Evolutionary conservation across 2,888 invertebrate species (phyloP).

Genomic region (Cryptocephalus primarius): DNA sequence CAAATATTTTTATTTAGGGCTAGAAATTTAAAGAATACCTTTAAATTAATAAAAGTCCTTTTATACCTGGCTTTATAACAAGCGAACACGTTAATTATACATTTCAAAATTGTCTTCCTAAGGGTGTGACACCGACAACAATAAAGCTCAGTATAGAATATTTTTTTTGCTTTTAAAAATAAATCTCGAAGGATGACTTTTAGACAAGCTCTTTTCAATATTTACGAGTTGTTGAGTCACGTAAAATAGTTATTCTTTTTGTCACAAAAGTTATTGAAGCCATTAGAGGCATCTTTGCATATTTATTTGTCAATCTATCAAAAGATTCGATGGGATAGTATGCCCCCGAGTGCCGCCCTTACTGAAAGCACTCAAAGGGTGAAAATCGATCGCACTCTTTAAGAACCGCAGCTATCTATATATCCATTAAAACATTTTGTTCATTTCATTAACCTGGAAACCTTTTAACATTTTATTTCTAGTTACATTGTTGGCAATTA

Average conservation of each 20-base stretch:
- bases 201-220: constrained; percentile 1
- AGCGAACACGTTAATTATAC: too few species aligned
- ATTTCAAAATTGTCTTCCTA: too few species aligned
- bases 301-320: constrained; percentile 32
- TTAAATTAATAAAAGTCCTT: too few species aligned
- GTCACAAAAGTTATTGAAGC: constrained; percentile 15
- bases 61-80: too few species aligned
- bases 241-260: constrained; percentile 17
- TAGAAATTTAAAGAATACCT: too few species aligned
- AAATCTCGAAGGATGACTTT: too few species aligned
- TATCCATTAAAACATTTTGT: constrained; percentile 30
- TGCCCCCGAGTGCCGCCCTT: constrained; percentile 7
- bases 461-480: constrained; percentile 26
- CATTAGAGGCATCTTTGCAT: constrained; percentile 24
- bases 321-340: constrained; percentile 19
- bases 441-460: constrained; percentile 27
- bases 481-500: constrained; percentile 7
- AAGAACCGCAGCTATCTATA: constrained; percentile 13
- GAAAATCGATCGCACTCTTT: constrained; percentile 26
- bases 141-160: too few species aligned
- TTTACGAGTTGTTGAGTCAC: constrained; percentile 14
- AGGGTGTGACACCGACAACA: too few species aligned
- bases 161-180: too few species aligned
- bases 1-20: too few species aligned
- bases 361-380: constrained; percentile 18